These are phyloP conservation scores for Yponomeuta evonymella DNA, from an alignment of 2,888 invertebrate species.

Conservation along the genomic window DNA sequence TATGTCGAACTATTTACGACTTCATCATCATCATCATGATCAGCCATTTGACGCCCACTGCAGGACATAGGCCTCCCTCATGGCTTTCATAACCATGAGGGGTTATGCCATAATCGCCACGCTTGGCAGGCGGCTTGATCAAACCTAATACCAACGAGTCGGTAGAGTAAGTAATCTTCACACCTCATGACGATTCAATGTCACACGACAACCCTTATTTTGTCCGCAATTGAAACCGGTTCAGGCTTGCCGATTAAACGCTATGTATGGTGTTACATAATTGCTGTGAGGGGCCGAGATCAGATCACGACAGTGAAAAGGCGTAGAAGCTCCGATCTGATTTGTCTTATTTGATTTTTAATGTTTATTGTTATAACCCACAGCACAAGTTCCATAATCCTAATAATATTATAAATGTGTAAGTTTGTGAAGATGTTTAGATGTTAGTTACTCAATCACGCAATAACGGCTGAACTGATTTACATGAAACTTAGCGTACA, in stretches of 20 bases:
- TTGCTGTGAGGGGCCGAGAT: not conserved
- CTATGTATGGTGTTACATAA: slow-evolving; percentile 11
- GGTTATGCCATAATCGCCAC: too few relatives aligned
- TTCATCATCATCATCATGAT: too few relatives aligned
- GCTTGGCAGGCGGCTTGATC: not conserved
- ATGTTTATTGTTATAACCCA: too few relatives aligned
- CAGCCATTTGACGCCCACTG: too few relatives aligned
- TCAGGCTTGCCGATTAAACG: slow-evolving; percentile 8
- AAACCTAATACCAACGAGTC: not conserved
- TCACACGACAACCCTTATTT: slow-evolving; percentile 2
- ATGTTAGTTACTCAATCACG: too few relatives aligned
- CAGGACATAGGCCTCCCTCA: too few relatives aligned
- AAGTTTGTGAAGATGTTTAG: too few relatives aligned
- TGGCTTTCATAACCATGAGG: too few relatives aligned
- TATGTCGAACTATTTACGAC: not conserved
- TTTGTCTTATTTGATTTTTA: not conserved
- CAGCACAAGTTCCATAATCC: too few relatives aligned
- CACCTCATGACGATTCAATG: not conserved
- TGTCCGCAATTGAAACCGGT: not conserved
- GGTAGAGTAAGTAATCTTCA: not conserved
- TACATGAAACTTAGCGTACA: too few relatives aligned
- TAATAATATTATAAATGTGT: too few relatives aligned
- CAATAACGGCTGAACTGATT: too few relatives aligned
- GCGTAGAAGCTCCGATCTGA: not conserved
- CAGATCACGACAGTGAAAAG: not conserved